Base-by-base conservation (phyloP, 2,113 vertebrate genomes). In the Sorex araneus region DNA sequence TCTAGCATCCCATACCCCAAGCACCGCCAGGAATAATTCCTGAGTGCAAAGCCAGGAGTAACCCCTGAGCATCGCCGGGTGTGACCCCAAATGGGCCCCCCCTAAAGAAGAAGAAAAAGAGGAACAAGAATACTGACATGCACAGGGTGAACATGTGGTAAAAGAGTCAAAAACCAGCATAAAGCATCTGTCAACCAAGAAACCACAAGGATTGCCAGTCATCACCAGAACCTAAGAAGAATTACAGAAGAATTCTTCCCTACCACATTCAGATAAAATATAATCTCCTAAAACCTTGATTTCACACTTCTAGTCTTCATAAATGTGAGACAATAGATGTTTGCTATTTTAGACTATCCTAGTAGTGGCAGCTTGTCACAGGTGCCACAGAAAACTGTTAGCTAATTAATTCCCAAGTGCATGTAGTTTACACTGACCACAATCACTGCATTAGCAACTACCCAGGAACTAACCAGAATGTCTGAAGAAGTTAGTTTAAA, bases 401-500 rank as follows among this genome's bases (percentile, higher is more conserved):
- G 40, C 57, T 19, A 13, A 2, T 79, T 13, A 43, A 19, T 27
- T 60, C 50, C 25, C 7, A 66, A 85, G 67, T 50, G 64, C 47
- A 36, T 4, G 12, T 7, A 57, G 40, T 85, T 77, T 28, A 32
- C 50, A 76, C 16, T 32, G 3, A 47, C 27, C 64, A 28, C 4
- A 21, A 32, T 28, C 23, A 13, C 15, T 25, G 32, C 30, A 13
- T 27, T 54, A 80, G 73, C 40, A 75, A 76, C 6, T 21, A 25
- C 47, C 21, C 4, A 54, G 1, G 28, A 8, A 34, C 11, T 10
- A 60, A 70, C 8, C 32, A 23, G 9, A 57, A 10, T 6, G 8
- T 89, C 16, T 15, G 1, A 89, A 94, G 47, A 79, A 27, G 27
- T 21, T 3, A 82, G 28, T 78, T 36, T 76, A n/a, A 89, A 94